Evolutionary conservation across 2,113 vertebrate genomes (phyloP), one percentile per base, ranked within the genome.

Genomic region (Rutilus rutilus): DNA sequence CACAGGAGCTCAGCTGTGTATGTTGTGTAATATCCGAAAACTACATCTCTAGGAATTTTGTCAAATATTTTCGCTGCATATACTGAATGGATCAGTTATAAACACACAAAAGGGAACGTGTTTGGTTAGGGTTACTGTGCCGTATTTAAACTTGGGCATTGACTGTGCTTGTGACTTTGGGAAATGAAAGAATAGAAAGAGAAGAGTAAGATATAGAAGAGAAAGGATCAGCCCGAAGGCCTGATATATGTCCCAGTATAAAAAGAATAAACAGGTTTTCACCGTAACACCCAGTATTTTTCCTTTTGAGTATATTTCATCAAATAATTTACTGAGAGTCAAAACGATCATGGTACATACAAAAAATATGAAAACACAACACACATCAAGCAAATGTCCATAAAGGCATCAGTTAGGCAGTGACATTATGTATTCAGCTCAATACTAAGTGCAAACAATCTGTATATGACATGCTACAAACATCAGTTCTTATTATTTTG

Each of bases 371-470:
- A 30, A 84, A 79, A 82, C 78, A 90, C 87, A 89, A 90, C 79
- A 86, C 88, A 91, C 85, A 92, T 91, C 6, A 69, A 36, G 33
- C 84, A 60, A 87, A 89, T 83, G 19, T 76, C n/a, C 52, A n/a
- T 78, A 54, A 82, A 27, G 6, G 62, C 27, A 80, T 75, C 36
- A 81, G 69, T 45, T 52, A 57, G 79, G 65, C 12, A 85, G 50
- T 2, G 36, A 39, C 15, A 23, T 42, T 47, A 39, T 62, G 33
- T 64, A 76, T 52, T 39, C 50, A 86, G 78, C n/a, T 45, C 15
- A 23, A 36, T 19, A 50, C 33, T 69, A 73, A 42, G 79, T 82
- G 79, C 45, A 86, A 82, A 87, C 47, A n/a, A 69, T 78, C 25
- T 39, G 67, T 52, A 50, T 47, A 81, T 21, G 42, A 85, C 33